Evolutionary conservation across 2,797 vertebrate genomes (phyloP), one percentile per base, ranked within the genome.

Genomic region (Typhlichthys eigenmanni): DNA sequence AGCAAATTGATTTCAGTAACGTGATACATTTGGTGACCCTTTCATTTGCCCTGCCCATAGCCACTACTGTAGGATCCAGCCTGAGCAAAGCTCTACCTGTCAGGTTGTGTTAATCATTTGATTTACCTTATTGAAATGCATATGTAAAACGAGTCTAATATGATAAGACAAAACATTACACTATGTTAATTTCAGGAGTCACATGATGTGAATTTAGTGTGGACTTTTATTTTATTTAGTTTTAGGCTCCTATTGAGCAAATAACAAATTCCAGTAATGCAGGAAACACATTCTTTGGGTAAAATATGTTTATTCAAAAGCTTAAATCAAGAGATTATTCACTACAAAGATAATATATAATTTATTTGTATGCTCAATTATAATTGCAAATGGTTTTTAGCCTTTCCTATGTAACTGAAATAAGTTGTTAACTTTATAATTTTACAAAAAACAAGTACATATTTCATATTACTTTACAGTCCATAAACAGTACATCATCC

Each of bases 291-390:
- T 72, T 59, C 2, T 4, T 68, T 34, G 58, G 34, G 55, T 57
- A 1, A 54, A 53, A 66, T 10, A 61, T 12, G 1, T 86, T 86
- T 88, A 87, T 82, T 87, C 17, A 72, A 10, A 29, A 29, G 24
- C 24, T 3, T 64, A 57, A 51, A 79, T 56, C 58, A 74, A 29
- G 29, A 52, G 0, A 45, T 67, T 70, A 52, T 59, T 78, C 57
- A 69, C 80, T 76, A 74, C 55, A 72, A 55, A 69, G 46, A 66
- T 60, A 7, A 74, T 79, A 83, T 48, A 85, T 80, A 87, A 71
- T 58, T 0, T 6, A 67, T 64, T 47, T 46, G 13, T 19, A 47
- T 49, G 63, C 48, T 71, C 7, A 13, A 47, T 52, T 29, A 17
- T 50, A 61, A 68, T 55, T 75, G 62, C 32, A 68, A 66, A 48